These are phyloP conservation scores for Drosophila tanythrix DNA, from an alignment of 2,888 invertebrate genomes.

Conservation along the genomic window DNA sequence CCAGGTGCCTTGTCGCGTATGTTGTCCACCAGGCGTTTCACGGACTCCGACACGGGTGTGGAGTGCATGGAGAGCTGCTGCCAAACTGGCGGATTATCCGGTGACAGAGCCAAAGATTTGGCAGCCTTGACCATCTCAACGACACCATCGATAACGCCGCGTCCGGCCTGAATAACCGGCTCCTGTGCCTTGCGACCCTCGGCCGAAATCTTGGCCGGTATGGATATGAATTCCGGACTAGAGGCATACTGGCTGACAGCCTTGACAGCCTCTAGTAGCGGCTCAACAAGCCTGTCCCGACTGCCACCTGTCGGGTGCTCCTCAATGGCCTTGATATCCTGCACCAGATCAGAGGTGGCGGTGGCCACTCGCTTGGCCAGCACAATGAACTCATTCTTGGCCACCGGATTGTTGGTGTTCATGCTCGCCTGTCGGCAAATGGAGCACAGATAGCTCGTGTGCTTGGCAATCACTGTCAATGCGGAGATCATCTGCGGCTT, in stretches of 20 bases:
- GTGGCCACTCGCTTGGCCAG: conserved; percentile 99
- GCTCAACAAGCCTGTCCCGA: conserved; percentile 91
- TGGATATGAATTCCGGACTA: conserved; percentile 96
- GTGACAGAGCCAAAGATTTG: conserved; percentile 93
- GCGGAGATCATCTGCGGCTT: conserved; percentile 95
- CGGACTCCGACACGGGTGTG: conserved; percentile 97
- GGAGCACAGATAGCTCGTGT: conserved; percentile 97
- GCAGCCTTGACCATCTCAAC: conserved; percentile 96
- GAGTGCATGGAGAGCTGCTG: conserved; percentile 96
- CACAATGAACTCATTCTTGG: conserved; percentile 98
- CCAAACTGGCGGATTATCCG: conserved; percentile 97
- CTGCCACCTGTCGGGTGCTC: conserved; percentile 92
- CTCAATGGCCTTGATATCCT: conserved; percentile 96
- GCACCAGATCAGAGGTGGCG: conserved; percentile 96
- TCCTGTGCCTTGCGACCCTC: conserved; percentile 94
- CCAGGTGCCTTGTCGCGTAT: conserved; percentile 98
- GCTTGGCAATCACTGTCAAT: conserved; percentile 97
- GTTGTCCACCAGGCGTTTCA: conserved; percentile 96
- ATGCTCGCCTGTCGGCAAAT: conserved; percentile 97
- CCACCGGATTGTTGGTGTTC: conserved; percentile 94
- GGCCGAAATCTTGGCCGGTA: conserved; percentile 95
- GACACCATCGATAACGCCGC: conserved; percentile 92
- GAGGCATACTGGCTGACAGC: conserved; percentile 96
- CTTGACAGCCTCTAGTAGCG: conserved; percentile 95
- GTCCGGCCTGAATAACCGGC: conserved; percentile 94